Base-by-base conservation (phyloP, 53 echinoderm and acorn worm genomes). In the Holothuria leucospilota region DNA sequence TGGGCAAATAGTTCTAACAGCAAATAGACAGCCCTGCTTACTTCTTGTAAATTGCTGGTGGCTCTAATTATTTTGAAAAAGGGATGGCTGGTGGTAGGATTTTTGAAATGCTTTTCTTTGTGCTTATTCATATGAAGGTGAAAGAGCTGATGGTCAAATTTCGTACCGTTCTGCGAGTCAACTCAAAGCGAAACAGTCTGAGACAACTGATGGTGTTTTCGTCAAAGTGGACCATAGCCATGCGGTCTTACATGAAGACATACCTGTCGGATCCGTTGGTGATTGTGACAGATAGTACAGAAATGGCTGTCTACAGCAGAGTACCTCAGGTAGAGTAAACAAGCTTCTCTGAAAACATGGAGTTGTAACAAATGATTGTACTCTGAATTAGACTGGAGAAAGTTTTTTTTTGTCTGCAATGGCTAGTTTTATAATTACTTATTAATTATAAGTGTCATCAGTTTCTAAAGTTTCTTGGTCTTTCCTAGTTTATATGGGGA, bases 231-330 rank as follows among this genome's bases (percentile, higher is more conserved):
- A 90, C 95, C 11, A 39, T 86, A 46, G 92, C 88, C 0, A 70
- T 99, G 42, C 87, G 93, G 4, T 95, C 95, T 23, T 95, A 90
- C 51, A 68, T 99, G 27, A 80, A 91, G 25, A 85, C 85, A 59
- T 95, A 94, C 87, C 63, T 94, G 89, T 65, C 92, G 16, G 92
- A 99, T 62, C 95, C 95, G 18, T 69, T 94, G 13, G 91, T 95
- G 5, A 75, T 90, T 46, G 78, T 93, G 27, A 90, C 99, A 3
- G 85, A 77, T 28, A 81, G 88, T 20, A 39, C 95, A 20, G 99
- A 99, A 79, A 92, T 92, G 27, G 99, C 92, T n/a, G 91, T 99
- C 46, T 99, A 95, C 81, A 90, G 93, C 61, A 58, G 90, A 13
- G 92, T 94, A 18, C 59, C 82, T 71, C 95, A 95, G 95, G 99